A percentile compares a stretch with the other conserved stretches of the same genome.
Evolutionary conservation across 2,888 invertebrate genomes (phyloP).

Genomic region (Disparrhopalites patrizii): DNA sequence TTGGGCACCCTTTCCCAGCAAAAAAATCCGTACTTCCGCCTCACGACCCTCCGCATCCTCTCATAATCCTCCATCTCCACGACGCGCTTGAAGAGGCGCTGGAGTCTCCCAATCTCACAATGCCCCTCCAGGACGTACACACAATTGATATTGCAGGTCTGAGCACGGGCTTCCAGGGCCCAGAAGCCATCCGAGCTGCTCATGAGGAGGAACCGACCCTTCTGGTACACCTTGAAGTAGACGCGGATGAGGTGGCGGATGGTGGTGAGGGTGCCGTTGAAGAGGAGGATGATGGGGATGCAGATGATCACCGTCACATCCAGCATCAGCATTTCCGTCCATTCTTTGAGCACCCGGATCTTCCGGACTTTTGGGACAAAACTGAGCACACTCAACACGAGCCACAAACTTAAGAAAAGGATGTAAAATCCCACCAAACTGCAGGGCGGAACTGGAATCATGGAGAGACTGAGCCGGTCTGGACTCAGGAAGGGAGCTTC

Average conservation of each 20-base stretch:
- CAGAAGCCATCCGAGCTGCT: slow-evolving; percentile 36
- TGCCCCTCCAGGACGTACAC: slow-evolving; percentile 42
- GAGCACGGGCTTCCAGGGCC: slow-evolving; percentile 33
- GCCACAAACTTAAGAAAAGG: not conserved
- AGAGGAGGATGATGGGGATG: slow-evolving; percentile 10
- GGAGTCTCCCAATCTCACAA: slow-evolving; percentile 38
- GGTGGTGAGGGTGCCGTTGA: not conserved
- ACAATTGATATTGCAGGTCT: slow-evolving; percentile 43
- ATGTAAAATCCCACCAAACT: not conserved
- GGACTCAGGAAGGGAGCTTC: too few species aligned
- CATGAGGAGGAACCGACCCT: slow-evolving; percentile 11
- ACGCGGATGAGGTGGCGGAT: slow-evolving; percentile 4
- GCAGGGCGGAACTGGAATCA: too few species aligned
- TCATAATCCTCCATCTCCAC: slow-evolving; percentile 32
- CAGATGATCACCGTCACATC: slow-evolving; percentile 9
- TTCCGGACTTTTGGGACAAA: not conserved
- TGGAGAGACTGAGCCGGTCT: too few species aligned
- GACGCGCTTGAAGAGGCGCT: slow-evolving; percentile 25
- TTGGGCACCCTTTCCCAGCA: slow-evolving; percentile 37
- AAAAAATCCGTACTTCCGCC: slow-evolving; percentile 37
- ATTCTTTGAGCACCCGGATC: not conserved
- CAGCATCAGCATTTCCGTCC: slow-evolving; percentile 6
- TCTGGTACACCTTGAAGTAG: slow-evolving; percentile 1
- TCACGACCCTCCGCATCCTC: slow-evolving; percentile 39
- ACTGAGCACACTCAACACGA: not conserved